Evolutionary conservation across 2,113 vertebrate genomes (phyloP).

Genomic region (Cynoglossus semilaevis): DNA sequence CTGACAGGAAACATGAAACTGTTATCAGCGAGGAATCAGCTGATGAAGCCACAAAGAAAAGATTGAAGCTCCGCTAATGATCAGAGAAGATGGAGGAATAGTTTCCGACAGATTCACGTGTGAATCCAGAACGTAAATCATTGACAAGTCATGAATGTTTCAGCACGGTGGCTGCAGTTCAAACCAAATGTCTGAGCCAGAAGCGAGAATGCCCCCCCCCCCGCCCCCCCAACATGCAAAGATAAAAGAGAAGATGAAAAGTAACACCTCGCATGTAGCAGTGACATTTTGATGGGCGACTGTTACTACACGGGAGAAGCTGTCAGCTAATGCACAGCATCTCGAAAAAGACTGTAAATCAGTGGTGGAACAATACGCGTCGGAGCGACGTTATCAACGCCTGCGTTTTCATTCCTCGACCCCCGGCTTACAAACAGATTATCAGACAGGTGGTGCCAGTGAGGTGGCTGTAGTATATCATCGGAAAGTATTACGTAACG

Average conservation of each 20-base stretch:
- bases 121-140: neutral
- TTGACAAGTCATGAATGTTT: neutral
- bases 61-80: neutral
- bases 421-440: neutral
- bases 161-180: neutral
- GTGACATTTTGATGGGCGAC: neutral
- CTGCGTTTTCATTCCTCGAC: neutral
- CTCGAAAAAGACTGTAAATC: neutral
- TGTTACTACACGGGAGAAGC: too few relatives aligned
- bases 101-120: neutral
- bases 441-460: neutral
- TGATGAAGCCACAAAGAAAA: neutral
- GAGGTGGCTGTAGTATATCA: neutral
- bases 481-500: too few relatives aligned
- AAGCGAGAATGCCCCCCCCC: neutral
- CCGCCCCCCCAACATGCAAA: neutral
- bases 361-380: neutral
- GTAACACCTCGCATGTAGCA: neutral
- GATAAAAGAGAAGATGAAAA: neutral
- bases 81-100: neutral
- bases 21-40: slow-evolving; percentile 7
- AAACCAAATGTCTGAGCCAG: too few relatives aligned
- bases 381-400: neutral
- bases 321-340: neutral
- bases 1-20: neutral